Evolutionary conservation across 1,140 invertebrate genomes (phyloP).

Genomic region (Zaprionus taronus): DNA sequence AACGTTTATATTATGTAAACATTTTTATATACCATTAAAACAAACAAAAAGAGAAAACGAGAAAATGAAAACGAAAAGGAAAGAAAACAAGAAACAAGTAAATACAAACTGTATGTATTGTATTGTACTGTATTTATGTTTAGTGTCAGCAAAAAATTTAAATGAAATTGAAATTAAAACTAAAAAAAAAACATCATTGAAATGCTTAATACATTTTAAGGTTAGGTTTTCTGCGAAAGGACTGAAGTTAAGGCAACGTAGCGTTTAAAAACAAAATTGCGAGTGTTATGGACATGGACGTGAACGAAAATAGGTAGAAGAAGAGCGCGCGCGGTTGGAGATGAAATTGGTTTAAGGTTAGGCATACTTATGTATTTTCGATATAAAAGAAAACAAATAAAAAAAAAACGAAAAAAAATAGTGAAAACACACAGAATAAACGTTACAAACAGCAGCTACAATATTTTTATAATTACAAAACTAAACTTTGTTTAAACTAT

Average conservation of each 20-base stretch:
- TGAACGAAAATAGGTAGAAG: constrained; percentile 48
- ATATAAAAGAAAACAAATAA: constrained; percentile 59
- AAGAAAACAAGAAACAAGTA: constrained; percentile 18
- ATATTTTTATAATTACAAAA: constrained; percentile 58
- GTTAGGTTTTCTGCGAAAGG: constrained; percentile 81
- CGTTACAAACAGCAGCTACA: constrained; percentile 47
- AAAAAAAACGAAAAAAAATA: constrained; percentile 33
- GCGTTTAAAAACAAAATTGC: constrained; percentile 81
- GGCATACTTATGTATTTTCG: constrained; percentile 70
- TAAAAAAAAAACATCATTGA: constrained; percentile 33
- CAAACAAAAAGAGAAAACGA: constrained; percentile 32
- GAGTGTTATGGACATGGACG: constrained; percentile 78
- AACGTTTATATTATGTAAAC: constrained; percentile 50
- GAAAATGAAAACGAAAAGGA: constrained; percentile 28
- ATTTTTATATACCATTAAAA: constrained; percentile 57
- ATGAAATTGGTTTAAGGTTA: constrained; percentile 76
- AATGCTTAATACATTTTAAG: constrained; percentile 75
- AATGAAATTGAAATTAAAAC: constrained; percentile 42
- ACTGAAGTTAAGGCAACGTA: constrained; percentile 84
- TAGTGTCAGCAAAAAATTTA: constrained; percentile 64
- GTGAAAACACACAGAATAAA: constrained; percentile 8
- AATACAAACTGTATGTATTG: constrained; percentile 59
- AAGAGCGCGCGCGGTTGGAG: constrained; percentile 50
- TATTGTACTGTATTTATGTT: constrained; percentile 74
- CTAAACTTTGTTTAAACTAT: constrained; percentile 63